phyloP scores from a whole-genome alignment of 2,113 vertebrate genomes.

The Aepyceros melampus region DNA sequence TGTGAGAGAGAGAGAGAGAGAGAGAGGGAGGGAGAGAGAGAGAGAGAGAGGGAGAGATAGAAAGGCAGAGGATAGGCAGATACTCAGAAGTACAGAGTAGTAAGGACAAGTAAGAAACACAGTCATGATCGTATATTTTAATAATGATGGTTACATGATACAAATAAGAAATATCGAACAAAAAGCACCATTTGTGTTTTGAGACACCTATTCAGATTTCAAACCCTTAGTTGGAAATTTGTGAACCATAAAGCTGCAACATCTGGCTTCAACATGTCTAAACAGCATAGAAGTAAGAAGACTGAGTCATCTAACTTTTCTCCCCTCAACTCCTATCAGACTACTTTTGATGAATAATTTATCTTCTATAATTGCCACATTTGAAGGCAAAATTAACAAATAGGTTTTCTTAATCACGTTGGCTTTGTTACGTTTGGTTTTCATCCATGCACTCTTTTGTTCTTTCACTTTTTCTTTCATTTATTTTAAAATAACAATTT shows the following conservation, averaged over 20 bases:
- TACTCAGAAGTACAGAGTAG: neutral
- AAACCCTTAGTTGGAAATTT: slow-evolving; percentile 67
- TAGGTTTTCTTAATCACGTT: slow-evolving; percentile 95
- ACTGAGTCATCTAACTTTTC: slow-evolving; percentile 90
- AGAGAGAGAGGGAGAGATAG: neutral
- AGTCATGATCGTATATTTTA: slow-evolving; percentile 11
- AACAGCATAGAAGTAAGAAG: slow-evolving; percentile 89
- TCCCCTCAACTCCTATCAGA: slow-evolving; percentile 89
- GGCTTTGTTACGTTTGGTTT: slow-evolving; percentile 71
- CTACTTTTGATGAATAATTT: slow-evolving; percentile 97
- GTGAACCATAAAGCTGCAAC: slow-evolving; percentile 72
- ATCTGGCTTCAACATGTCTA: slow-evolving; percentile 97
- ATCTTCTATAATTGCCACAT: slow-evolving; percentile 93
- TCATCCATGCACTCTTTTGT: slow-evolving; percentile 83
- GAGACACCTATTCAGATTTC: slow-evolving; percentile 75
- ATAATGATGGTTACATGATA: slow-evolving; percentile 46
- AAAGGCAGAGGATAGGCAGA: neutral
- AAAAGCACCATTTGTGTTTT: slow-evolving; percentile 71
- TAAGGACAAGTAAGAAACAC: neutral
- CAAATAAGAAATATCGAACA: slow-evolving; percentile 59
- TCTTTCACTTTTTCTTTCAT: slow-evolving; percentile 78
- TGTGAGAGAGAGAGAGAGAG: neutral
- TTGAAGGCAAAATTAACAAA: slow-evolving; percentile 96
- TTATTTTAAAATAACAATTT: slow-evolving; percentile 73
- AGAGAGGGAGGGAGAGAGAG: neutral